Conservation (phyloP, 2,797 vertebrate genomes). For the Myripristis jacobus region DNA sequence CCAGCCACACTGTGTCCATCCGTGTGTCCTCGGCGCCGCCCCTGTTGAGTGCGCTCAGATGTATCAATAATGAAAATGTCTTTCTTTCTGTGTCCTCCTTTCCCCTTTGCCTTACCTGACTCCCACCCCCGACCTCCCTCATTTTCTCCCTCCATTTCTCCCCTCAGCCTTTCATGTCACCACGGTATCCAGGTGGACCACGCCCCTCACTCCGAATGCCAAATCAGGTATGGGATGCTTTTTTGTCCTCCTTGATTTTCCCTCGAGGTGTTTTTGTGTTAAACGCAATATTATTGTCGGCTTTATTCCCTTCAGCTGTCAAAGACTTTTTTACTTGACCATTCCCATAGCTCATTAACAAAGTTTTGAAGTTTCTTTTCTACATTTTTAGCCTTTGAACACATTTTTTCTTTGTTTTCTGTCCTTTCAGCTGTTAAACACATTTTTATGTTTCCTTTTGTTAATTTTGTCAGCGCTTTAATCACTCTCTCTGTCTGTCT, state of each 20-base stretch:
- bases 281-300: too few relatives aligned
- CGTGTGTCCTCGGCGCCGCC: conserved; percentile 57
- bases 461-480: conserved; percentile 8
- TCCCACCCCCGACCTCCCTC: not conserved
- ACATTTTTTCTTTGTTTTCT: not conserved
- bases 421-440: not conserved
- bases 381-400: not conserved
- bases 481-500: conserved; percentile 13
- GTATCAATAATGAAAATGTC: conserved; percentile 69
- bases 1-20: conserved; percentile 61
- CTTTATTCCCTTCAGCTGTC: too few relatives aligned
- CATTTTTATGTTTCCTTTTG: not conserved
- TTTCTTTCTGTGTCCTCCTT: conserved; percentile 37
- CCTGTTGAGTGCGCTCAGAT: conserved; percentile 36
- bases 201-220: conserved; percentile 90
- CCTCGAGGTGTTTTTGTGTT: not conserved
- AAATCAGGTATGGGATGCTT: conserved; percentile 85
- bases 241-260: not conserved
- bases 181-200: conserved; percentile 90
- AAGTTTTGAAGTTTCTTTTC: not conserved
- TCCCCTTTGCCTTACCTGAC: conserved; percentile 49
- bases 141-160: conserved; percentile 57
- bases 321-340: not conserved
- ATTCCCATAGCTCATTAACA: not conserved
- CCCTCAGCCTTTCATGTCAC: conserved; percentile 92